A percentile compares a stretch with the other conserved stretches of the same genome.
These are phyloP conservation scores for Aspidoscelis tigris DNA, from an alignment of 2,113 vertebrate species.

Conservation along the genomic window DNA sequence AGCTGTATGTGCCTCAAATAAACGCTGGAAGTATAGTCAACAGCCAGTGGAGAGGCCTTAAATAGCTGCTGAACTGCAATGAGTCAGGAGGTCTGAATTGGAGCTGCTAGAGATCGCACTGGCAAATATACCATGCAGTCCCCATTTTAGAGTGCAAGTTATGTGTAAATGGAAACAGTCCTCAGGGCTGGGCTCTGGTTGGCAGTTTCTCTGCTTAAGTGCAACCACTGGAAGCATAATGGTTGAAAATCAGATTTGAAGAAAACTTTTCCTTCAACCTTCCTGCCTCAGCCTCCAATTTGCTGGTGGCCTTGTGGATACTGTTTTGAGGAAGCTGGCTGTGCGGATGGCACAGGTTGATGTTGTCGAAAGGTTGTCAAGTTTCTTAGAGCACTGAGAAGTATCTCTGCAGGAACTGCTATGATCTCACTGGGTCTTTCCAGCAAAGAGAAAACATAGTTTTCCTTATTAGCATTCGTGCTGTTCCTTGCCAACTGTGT, in stretches of 20 bases:
- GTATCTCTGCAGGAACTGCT: not conserved
- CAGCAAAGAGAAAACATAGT: not conserved
- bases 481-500: not conserved
- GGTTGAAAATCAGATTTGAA: not conserved
- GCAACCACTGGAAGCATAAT: not conserved
- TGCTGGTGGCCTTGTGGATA: not conserved
- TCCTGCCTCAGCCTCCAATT: not conserved
- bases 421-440: not conserved
- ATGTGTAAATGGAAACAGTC: conserved; percentile 2
- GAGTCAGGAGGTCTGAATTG: conserved; percentile 20
- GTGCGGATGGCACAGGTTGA: not conserved
- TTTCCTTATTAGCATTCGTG: not conserved
- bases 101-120: not conserved
- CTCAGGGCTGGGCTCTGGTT: conserved; percentile 8
- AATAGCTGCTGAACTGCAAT: conserved; percentile 25
- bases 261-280: not conserved
- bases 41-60: conserved; percentile 11
- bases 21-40: conserved; percentile 1
- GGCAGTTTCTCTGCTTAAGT: conserved; percentile 3
- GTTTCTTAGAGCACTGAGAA: not conserved
- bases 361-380: not conserved
- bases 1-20: conserved; percentile 27
- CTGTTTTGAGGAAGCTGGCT: no score
- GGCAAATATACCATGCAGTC: conserved; percentile 26
- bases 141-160: conserved; percentile 14